phyloP scores from a whole-genome alignment of 2,797 vertebrate genomes.

The Limnodromus scolopaceus region DNA sequence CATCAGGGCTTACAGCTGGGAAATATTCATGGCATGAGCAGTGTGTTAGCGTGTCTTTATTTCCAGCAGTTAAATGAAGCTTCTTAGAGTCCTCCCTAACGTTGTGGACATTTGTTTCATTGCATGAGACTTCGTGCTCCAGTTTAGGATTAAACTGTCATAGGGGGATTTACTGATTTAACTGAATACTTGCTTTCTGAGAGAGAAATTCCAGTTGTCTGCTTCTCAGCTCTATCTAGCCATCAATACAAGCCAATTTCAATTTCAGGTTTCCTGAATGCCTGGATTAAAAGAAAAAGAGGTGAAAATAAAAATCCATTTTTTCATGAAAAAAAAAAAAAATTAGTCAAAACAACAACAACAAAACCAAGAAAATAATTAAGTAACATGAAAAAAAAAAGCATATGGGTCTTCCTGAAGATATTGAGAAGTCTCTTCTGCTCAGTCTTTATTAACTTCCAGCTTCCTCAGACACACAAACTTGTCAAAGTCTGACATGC shows the following conservation, averaged over 20 bases:
- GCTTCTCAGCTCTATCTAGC: conserved; percentile 63
- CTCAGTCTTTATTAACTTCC: neutral
- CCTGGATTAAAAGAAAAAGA: conserved; percentile 47
- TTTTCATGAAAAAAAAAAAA: neutral
- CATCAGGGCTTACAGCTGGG: conserved; percentile 2
- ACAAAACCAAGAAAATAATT: neutral
- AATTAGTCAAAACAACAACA: neutral
- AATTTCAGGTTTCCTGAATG: conserved; percentile 56
- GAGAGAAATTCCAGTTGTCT: conserved; percentile 59
- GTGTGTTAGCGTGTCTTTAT: neutral
- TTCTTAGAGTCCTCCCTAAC: conserved; percentile 35
- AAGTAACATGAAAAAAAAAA: neutral
- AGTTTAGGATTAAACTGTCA: conserved; percentile 57
- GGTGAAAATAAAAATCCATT: conserved; percentile 38
- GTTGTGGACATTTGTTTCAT: conserved; percentile 46
- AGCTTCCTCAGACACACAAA: neutral
- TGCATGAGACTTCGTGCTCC: conserved; percentile 9
- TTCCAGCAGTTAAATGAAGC: conserved; percentile 45
- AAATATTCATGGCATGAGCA: conserved; percentile 38
- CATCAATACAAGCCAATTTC: conserved; percentile 64
- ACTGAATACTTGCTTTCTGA: conserved; percentile 68
- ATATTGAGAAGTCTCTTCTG: neutral
- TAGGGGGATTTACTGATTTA: conserved; percentile 62
- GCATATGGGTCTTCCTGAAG: neutral
- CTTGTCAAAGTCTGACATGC: neutral